Conservation (phyloP, 2,113 vertebrate genomes). For the Tachuris rubrigastra region DNA sequence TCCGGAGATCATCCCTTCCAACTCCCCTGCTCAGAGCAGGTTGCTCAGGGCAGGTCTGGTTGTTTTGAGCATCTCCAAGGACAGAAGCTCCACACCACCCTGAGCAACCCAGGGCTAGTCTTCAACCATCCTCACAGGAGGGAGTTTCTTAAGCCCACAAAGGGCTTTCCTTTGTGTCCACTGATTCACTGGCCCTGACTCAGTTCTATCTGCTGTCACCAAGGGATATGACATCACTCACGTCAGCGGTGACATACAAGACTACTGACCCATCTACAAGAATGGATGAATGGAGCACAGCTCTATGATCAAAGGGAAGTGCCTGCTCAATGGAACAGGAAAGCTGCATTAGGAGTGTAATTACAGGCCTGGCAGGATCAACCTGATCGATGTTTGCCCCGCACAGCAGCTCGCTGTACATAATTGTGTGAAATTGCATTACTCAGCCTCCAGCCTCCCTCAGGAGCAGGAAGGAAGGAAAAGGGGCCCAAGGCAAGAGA, state of each 20-base stretch:
- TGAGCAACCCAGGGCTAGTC: background rate
- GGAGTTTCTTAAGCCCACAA: background rate
- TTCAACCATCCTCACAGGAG: background rate
- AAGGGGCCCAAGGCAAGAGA: constrained; percentile 49
- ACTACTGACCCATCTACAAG: constrained; percentile 39
- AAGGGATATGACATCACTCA: constrained; percentile 54
- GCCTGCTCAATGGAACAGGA: constrained; percentile 37
- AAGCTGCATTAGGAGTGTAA: background rate
- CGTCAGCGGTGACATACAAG: constrained; percentile 44
- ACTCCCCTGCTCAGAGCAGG: background rate
- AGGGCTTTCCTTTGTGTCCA: constrained; percentile 8
- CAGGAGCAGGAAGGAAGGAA: constrained; percentile 53
- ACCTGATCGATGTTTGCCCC: background rate
- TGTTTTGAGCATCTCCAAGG: background rate
- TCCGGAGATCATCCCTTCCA: background rate
- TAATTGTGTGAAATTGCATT: constrained; percentile 35
- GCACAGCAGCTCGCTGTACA: background rate
- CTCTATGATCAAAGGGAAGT: constrained; percentile 48
- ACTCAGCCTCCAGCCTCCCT: constrained; percentile 47
- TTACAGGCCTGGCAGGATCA: constrained; percentile 41
- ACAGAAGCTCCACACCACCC: background rate
- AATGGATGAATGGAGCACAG: constrained; percentile 2
- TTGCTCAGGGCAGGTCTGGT: background rate
- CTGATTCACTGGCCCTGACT: constrained; percentile 57
- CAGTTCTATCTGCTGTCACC: constrained; percentile 9